Evolutionary conservation across 2,113 vertebrate species (phyloP).

Genomic region (Nerophis ophidion): DNA sequence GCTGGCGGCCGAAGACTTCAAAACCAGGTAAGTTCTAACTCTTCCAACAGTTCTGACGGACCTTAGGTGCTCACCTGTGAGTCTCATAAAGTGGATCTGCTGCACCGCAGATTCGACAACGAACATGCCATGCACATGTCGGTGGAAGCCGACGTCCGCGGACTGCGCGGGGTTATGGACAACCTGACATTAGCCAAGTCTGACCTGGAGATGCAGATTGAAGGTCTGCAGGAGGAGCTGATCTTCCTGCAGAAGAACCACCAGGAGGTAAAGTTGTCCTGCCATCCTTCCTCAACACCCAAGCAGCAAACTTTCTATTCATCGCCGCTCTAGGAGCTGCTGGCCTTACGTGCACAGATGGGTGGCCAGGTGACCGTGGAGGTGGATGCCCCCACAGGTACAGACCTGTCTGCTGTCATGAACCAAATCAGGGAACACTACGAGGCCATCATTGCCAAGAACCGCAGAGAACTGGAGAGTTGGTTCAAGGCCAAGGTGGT

Average conservation of each 20-base stretch:
- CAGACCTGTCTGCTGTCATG: constrained; percentile 59
- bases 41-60: not conserved
- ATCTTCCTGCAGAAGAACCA: constrained; percentile 67
- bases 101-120: constrained; percentile 71
- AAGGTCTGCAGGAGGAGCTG: constrained; percentile 64
- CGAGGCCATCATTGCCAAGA: constrained; percentile 74
- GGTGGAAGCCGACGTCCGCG: constrained; percentile 77
- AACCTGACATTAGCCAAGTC: constrained; percentile 62
- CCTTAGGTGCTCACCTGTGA: not conserved
- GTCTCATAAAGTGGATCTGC: not conserved
- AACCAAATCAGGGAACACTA: constrained; percentile 78
- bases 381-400: constrained; percentile 60
- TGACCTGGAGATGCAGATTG: constrained; percentile 66
- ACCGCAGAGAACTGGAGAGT: constrained; percentile 71
- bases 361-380: constrained; percentile 69
- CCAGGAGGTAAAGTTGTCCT: constrained; percentile 49
- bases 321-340: constrained; percentile 50
- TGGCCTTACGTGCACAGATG: constrained; percentile 43
- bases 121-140: constrained; percentile 79
- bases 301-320: too few species aligned
- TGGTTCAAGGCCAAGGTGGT: constrained; percentile 60
- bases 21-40: constrained; percentile 67
- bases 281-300: not conserved
- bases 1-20: constrained; percentile 77
- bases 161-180: constrained; percentile 70